Conservation (phyloP, 2,113 vertebrate genomes). For the Brachypodius melanocephalos region DNA sequence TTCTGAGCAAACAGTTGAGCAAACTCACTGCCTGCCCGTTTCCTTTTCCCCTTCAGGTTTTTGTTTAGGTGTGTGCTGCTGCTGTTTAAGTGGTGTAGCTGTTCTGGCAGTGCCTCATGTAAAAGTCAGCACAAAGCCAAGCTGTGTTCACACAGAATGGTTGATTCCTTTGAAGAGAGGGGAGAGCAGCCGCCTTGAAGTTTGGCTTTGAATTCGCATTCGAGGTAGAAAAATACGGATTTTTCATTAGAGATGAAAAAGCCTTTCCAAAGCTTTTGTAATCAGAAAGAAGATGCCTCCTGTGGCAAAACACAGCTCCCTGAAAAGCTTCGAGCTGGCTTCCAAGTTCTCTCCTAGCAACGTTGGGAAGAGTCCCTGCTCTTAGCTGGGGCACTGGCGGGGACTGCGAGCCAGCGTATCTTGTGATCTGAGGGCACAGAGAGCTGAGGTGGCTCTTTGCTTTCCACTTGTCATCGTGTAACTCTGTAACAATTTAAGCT, state of each 20-base stretch:
- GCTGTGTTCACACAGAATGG: neutral
- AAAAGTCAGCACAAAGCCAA: neutral
- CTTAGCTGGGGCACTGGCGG: neutral
- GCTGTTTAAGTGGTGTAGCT: neutral
- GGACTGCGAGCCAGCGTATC: neutral
- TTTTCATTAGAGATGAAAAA: neutral
- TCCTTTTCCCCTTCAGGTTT: neutral
- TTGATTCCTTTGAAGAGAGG: neutral
- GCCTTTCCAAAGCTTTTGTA: neutral
- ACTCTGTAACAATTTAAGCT: neutral
- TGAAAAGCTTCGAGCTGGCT: conserved; percentile 2
- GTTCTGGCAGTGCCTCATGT: neutral
- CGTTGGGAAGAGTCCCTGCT: neutral
- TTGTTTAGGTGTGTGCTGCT: neutral
- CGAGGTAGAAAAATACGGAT: neutral
- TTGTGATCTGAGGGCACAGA: neutral
- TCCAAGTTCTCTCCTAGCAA: conserved; percentile 30
- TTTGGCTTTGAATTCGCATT: neutral
- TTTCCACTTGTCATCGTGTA: neutral
- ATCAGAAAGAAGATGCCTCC: neutral
- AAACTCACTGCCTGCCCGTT: neutral
- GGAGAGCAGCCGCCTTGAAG: neutral
- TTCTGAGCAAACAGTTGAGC: neutral
- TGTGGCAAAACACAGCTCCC: neutral
- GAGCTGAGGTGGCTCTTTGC: neutral